A percentile compares a stretch with the other conserved stretches of the same genome.
Evolutionary conservation across 2,113 vertebrate species (phyloP).

Genomic region (Centropristis striata): DNA sequence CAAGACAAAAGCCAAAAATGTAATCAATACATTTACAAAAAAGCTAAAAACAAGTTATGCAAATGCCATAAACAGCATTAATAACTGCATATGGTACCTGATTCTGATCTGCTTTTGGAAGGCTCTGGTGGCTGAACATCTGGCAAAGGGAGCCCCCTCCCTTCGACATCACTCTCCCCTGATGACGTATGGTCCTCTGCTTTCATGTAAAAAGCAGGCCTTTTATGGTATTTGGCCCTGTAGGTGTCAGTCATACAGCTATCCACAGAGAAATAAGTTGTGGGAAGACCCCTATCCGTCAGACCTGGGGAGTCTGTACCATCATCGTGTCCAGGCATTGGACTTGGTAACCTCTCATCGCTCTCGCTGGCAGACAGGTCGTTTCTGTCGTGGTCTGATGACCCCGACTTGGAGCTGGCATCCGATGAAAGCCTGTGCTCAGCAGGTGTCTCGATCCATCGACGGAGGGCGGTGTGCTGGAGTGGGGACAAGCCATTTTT

Average conservation of each 20-base stretch:
- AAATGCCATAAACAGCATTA: neutral
- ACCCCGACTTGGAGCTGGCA: slow-evolving; percentile 82
- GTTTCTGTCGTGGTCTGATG: slow-evolving; percentile 82
- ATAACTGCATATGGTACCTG: slow-evolving; percentile 71
- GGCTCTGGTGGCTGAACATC: slow-evolving; percentile 71
- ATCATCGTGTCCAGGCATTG: slow-evolving; percentile 42
- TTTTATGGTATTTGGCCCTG: slow-evolving; percentile 93
- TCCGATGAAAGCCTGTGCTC: slow-evolving; percentile 77
- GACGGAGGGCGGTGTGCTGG: slow-evolving; percentile 49
- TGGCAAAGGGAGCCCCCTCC: slow-evolving; percentile 69
- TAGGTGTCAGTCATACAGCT: slow-evolving; percentile 98
- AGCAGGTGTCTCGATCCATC: slow-evolving; percentile 77
- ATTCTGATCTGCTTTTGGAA: slow-evolving; percentile 77
- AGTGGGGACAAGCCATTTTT: slow-evolving; percentile 53
- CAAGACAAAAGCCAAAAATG: slow-evolving; percentile 33
- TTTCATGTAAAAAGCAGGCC: slow-evolving; percentile 83
- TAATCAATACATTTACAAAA: neutral
- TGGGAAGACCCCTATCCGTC: slow-evolving; percentile 85
- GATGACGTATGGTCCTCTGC: slow-evolving; percentile 83
- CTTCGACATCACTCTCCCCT: slow-evolving; percentile 80
- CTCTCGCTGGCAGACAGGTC: slow-evolving; percentile 83
- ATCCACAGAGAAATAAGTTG: slow-evolving; percentile 97
- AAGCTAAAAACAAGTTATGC: neutral
- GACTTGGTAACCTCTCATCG: slow-evolving; percentile 72
- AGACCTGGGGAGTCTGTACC: slow-evolving; percentile 49